phyloP scores from a whole-genome alignment of 2,113 vertebrate genomes.

The Donacobius atricapilla region DNA sequence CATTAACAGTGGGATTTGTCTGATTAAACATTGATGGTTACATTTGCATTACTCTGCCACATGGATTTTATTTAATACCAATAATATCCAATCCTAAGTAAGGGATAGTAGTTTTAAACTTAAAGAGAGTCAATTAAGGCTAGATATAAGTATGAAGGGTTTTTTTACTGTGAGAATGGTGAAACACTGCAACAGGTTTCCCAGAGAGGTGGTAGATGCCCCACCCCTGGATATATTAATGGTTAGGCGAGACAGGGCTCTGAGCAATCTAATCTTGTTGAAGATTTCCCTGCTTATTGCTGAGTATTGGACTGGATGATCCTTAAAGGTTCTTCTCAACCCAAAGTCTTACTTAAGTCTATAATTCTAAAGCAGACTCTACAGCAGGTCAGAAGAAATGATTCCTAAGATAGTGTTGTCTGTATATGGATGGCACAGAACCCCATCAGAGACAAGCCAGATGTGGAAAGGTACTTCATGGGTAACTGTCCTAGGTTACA shows the following conservation, averaged over 20 bases:
- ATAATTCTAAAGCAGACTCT: neutral
- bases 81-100: neutral
- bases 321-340: neutral
- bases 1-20: neutral
- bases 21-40: neutral
- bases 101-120: neutral
- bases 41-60: neutral
- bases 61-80: neutral
- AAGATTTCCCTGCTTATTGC: neutral
- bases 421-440: neutral
- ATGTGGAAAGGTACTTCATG: neutral
- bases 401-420: neutral
- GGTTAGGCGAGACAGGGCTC: neutral
- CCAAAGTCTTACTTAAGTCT: neutral
- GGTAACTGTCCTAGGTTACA: too few species aligned
- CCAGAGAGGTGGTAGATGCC: neutral
- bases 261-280: neutral
- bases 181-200: neutral
- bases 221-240: neutral
- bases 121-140: neutral
- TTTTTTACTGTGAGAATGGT: neutral
- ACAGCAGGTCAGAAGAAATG: neutral
- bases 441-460: neutral
- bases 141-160: neutral
- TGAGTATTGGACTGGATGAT: neutral